These are phyloP conservation scores for Polia nebulosa DNA, from an alignment of 2,888 invertebrate genomes.

Conservation along the genomic window DNA sequence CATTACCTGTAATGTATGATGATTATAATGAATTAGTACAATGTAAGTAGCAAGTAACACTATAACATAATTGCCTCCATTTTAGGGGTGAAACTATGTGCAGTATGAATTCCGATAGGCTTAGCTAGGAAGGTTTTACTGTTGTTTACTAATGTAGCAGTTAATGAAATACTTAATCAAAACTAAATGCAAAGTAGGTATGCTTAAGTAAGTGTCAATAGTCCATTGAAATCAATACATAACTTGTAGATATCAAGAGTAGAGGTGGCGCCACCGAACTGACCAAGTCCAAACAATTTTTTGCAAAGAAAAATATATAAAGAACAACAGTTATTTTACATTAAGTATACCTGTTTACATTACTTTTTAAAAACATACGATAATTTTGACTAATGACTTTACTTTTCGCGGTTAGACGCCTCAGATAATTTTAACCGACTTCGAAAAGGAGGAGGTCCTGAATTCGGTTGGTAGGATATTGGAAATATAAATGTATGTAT, in stretches of 20 bases:
- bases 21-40: constrained; percentile 6
- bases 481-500: no score
- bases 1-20: constrained; percentile 83
- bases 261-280: neutral
- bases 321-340: no score
- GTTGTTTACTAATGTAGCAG: constrained; percentile 14
- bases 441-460: no score
- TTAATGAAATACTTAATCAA: constrained; percentile 9
- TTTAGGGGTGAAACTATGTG: constrained; percentile 31
- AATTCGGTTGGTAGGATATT: no score
- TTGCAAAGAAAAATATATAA: neutral
- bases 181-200: constrained; percentile 28
- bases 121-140: constrained; percentile 12
- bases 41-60: constrained; percentile 6
- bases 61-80: constrained; percentile 26
- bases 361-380: neutral
- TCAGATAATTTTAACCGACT: no score
- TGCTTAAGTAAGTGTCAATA: neutral
- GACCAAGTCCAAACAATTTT: neutral
- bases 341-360: neutral
- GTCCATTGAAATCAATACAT: constrained; percentile 27
- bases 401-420: constrained; percentile 9
- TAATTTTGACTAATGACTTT: neutral
- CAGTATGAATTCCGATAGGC: constrained; percentile 17
- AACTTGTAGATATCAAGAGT: neutral